A percentile compares a stretch with the other conserved stretches of the same genome.
Conservation (phyloP, 2,888 invertebrate genomes). For the Poecilobothrus nobilitatus region DNA sequence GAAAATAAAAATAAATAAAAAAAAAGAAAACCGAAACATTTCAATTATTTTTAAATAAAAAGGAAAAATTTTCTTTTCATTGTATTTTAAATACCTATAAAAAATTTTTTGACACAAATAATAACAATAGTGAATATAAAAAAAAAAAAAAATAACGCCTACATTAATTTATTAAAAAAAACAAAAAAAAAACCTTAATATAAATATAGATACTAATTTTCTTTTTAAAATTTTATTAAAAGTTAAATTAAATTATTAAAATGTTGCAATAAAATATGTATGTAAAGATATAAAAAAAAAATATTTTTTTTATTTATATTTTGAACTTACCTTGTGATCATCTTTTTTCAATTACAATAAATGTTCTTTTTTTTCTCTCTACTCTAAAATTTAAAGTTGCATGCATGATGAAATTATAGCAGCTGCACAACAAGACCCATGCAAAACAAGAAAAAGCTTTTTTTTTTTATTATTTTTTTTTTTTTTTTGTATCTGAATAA, state of each 20-base stretch:
- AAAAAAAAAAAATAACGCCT: too few species aligned
- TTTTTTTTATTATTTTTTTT: not conserved
- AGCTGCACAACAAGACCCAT: not conserved
- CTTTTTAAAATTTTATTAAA: too few species aligned
- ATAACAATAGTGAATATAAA: too few species aligned
- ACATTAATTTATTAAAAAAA: too few species aligned
- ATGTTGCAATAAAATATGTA: not conserved
- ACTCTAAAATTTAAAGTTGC: not conserved
- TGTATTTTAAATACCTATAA: too few species aligned
- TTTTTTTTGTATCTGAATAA: not conserved
- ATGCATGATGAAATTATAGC: not conserved
- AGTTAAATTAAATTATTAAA: not conserved
- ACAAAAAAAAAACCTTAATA: too few species aligned
- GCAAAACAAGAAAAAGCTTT: slow-evolving; percentile 10
- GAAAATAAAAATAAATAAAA: too few species aligned
- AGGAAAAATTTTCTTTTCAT: not conserved
- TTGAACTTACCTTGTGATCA: not conserved
- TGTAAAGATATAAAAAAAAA: not conserved
- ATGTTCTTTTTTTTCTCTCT: not conserved
- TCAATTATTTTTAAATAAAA: not conserved
- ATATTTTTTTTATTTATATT: not conserved
- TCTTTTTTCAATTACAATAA: too few species aligned
- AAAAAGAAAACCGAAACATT: too few species aligned
- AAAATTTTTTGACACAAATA: too few species aligned
- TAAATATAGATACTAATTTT: too few species aligned